Evolutionary conservation across 2,113 vertebrate genomes (phyloP), one percentile per base, ranked within the genome.

Genomic region (Otolemur garnettii): DNA sequence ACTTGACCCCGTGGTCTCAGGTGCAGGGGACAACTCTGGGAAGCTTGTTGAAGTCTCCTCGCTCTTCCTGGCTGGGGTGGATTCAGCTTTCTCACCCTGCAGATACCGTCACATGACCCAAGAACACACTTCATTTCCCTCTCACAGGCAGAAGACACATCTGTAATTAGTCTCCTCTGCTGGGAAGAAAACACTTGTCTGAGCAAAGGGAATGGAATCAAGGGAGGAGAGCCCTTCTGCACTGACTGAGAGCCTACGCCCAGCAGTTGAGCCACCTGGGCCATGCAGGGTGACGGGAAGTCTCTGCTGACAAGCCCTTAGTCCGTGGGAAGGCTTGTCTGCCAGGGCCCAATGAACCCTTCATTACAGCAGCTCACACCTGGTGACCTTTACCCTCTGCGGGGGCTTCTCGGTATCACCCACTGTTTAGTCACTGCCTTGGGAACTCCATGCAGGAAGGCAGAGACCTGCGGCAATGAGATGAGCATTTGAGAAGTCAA

Each of bases 321-420:
- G 45, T 69, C 92, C 7, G 28, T n/a, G n/a, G 80, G 88, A 80
- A 59, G 50, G 30, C 45, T 78, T 71, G 21, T 83, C 60, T 69
- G 60, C 80, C 60, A 60, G 72, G 38, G 17, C 64, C 90, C 93
- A 88, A 97, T 91, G 82, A 96, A 86, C 42, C 74, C 93, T 71
- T 81, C 72, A 78, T 30, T 45, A 57, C 28, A 79, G 60, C 78
- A 13, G 1, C n/a, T 15, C 57, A 82, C 78, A 59, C 85, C 74
- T 79, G 82, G 50, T n/a, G 35, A 84, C 85, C 84, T 91, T 91
- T 79, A 38, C 78, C 79, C 89, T 83, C 55, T 42, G 38, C 0
- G 4, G 15, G 88, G 35, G 22, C 5, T 45, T 24, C 45, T 1
- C 2, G 30, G 38, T 8, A 8, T 57, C 81, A 13, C 22, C 9